phyloP scores from a whole-genome alignment of 2,113 vertebrate species.

The Lampris megalopsis region DNA sequence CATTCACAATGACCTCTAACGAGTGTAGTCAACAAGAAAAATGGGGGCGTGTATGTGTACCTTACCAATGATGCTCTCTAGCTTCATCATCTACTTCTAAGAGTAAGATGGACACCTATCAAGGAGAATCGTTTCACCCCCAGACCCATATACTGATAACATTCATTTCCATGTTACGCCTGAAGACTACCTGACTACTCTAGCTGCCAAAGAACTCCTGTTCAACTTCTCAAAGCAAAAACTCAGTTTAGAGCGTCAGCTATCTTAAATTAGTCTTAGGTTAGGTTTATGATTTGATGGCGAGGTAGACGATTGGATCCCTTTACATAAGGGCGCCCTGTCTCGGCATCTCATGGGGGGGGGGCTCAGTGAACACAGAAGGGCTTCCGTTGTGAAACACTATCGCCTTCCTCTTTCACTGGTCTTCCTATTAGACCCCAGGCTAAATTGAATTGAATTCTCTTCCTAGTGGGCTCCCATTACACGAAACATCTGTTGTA shows the following conservation, averaged over 20 bases:
- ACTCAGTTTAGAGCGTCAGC: not conserved
- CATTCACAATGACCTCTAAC: too few species aligned
- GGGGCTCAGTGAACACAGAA: slow-evolving; percentile 67
- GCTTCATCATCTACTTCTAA: too few species aligned
- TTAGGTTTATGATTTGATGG: slow-evolving; percentile 30
- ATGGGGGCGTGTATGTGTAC: too few species aligned
- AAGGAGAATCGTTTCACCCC: too few species aligned
- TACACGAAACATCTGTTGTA: slow-evolving; percentile 73
- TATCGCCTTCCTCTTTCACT: slow-evolving; percentile 65
- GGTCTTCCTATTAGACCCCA: slow-evolving; percentile 72
- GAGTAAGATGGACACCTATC: too few species aligned
- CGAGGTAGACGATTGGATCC: slow-evolving; percentile 58
- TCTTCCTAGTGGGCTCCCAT: slow-evolving; percentile 75
- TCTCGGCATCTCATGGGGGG: slow-evolving; percentile 34
- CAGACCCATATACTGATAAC: not conserved
- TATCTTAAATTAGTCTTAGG: too few species aligned
- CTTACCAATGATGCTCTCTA: too few species aligned
- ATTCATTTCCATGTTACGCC: slow-evolving; percentile 3
- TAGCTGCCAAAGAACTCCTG: slow-evolving; percentile 25
- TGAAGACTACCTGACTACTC: slow-evolving; percentile 36
- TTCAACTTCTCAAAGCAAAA: slow-evolving; percentile 17
- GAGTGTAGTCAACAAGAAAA: too few species aligned
- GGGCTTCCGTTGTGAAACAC: slow-evolving; percentile 75
- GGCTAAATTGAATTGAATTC: slow-evolving; percentile 72
- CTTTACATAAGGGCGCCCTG: slow-evolving; percentile 20